Conservation (phyloP, 92 coral and sea anemone genomes). For the Actinernus sp. region DNA sequence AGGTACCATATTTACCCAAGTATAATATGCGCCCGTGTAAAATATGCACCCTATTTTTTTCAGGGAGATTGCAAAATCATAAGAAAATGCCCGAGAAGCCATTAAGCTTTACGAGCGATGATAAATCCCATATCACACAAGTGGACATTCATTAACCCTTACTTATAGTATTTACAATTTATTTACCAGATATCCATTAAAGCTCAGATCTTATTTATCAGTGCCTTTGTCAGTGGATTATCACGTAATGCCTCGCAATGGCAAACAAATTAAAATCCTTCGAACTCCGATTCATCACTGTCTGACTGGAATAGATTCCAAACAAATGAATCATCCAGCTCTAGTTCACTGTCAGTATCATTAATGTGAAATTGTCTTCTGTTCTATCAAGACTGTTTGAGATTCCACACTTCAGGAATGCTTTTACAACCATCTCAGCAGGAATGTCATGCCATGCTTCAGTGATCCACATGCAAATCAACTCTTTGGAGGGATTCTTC, state of each 20-base stretch:
- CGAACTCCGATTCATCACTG: constrained; percentile 27
- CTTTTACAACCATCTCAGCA: constrained; percentile 8
- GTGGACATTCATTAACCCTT: too few relatives aligned
- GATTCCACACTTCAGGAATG: constrained; percentile 46
- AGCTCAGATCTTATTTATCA: too few relatives aligned
- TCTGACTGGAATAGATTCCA: constrained; percentile 16
- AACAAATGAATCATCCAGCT: constrained; percentile 6
- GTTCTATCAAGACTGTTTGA: constrained; percentile 40
- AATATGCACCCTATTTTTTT: too few relatives aligned
- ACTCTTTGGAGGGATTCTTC: constrained; percentile 24
- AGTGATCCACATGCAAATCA: constrained; percentile 20
- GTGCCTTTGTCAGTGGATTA: too few relatives aligned
- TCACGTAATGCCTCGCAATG: too few relatives aligned
- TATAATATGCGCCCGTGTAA: too few relatives aligned
- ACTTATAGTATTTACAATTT: too few relatives aligned
- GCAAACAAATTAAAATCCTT: constrained; percentile 2
- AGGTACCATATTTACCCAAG: constrained; percentile 80
- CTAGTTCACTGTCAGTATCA: not conserved
- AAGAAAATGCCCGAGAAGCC: too few relatives aligned
- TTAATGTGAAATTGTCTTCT: constrained; percentile 14
- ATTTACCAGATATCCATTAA: too few relatives aligned
- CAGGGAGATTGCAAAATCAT: too few relatives aligned
- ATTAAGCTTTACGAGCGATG: too few relatives aligned
- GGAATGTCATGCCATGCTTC: constrained; percentile 37
- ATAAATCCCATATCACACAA: too few relatives aligned